phyloP scores from a whole-genome alignment of 2,888 invertebrate genomes.

The Scaptomyza tumidula region DNA sequence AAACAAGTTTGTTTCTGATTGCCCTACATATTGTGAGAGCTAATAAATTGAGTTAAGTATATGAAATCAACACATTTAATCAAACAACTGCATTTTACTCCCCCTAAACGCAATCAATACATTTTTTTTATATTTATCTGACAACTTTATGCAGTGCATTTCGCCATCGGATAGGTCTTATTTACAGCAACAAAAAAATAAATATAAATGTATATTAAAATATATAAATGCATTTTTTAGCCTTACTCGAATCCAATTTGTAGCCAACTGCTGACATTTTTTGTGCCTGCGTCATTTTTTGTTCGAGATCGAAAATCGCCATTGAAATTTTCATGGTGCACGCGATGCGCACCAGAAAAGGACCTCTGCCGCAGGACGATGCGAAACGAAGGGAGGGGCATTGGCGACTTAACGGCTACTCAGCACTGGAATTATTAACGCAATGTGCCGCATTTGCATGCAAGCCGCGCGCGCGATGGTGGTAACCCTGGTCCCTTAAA shows the following conservation, averaged over 20 bases:
- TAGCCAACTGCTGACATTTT: constrained; percentile 29
- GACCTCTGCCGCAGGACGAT: not conserved
- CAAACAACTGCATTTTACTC: not conserved
- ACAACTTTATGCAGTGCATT: constrained; percentile 17
- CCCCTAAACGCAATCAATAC: not conserved
- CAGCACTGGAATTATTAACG: constrained; percentile 69
- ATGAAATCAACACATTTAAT: constrained; percentile 21
- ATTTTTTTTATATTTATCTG: not conserved
- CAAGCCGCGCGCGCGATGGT: constrained; percentile 12
- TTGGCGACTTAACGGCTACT: constrained; percentile 67
- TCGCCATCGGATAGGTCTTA: constrained; percentile 1
- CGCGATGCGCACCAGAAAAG: constrained; percentile 25
- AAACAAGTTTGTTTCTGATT: constrained; percentile 22
- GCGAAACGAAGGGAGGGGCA: not conserved
- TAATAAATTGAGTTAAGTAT: not conserved
- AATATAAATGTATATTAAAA: constrained; percentile 49
- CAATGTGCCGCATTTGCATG: constrained; percentile 66
- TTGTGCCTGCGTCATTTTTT: constrained; percentile 43
- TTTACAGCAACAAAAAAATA: constrained; percentile 21
- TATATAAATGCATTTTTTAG: constrained; percentile 5
- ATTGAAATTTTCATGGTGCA: constrained; percentile 61
- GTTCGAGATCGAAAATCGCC: constrained; percentile 34
- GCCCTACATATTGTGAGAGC: not conserved
- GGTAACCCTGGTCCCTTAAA: not conserved
- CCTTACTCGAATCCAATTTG: constrained; percentile 38